Evolutionary conservation across 2,113 vertebrate species (phyloP), one percentile per base, ranked within the genome.

Genomic region (Ceyx cyanopectus): DNA sequence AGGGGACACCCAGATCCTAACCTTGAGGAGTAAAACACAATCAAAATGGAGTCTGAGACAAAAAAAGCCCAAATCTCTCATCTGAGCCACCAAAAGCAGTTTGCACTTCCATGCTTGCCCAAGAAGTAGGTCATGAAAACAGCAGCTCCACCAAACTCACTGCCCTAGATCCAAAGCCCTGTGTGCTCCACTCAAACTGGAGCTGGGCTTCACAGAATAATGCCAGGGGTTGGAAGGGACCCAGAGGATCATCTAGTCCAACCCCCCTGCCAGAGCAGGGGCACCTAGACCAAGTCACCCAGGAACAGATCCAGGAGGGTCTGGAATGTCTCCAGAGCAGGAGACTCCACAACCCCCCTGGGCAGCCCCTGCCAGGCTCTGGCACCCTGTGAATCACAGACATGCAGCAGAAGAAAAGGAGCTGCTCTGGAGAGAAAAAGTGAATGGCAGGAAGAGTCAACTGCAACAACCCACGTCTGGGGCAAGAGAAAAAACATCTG

Each of bases 91-190:
- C 12, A 30, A n/a, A 19, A 88, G 34, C 56, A 51, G 54, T 27
- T 93, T 91, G 51, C 12, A 30, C 34, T 63, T 63, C 65, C 51
- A 22, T 1, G 9, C 60, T 81, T 46, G 22, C 41, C 60, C 43
- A 41, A 67, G 68, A 92, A 93, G 62, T 65, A 93, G 85, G 72
- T 92, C 78, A 79, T 1, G 27, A 37, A 90, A 91, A 57, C 53
- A 62, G 78, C 70, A 76, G 34, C 74, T 87, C 87, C 74, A 63
- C 17, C 41, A 22, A 68, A 48, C 5, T 91, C 22, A 4, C 1
- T 23, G 50, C n/a, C 62, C 58, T 67, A 93, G 66, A 85, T 65
- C 7, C 75, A 74, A 50, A 81, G 67, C 37, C 32, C 56, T 5
- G 5, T 1, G 34, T 2, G 2, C 43, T 50, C 60, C 24, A 18